Evolutionary conservation across 1,140 invertebrate genomes (phyloP), one percentile per base, ranked within the genome.

Genomic region (Euwallacea fornicatus): DNA sequence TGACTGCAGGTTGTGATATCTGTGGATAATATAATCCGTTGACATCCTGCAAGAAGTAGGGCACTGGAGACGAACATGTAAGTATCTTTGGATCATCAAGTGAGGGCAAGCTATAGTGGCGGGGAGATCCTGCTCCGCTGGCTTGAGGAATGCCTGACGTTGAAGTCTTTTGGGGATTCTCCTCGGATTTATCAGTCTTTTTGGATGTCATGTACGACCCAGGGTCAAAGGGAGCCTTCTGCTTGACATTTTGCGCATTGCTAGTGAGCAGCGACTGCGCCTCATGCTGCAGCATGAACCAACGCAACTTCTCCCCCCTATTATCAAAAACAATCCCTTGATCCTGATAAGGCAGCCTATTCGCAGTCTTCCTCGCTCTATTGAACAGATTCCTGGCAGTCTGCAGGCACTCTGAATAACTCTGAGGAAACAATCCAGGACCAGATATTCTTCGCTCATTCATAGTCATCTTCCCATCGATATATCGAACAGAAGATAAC

Each of bases 201-300:
- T 75, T 80, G 8, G 74, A 73, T 7, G 65, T 73, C 8, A 71
- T 68, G 55, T 77, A 76, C 21, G 67, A 69, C 2, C 74, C 71
- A 0, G 90, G 90, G 79, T 89, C 87, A 80, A 92, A 92, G 69
- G 90, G 90, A 62, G 91, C 88, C 66, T 87, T 86, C 73, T 91
- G 89, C 80, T 91, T 90, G 0, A 91, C 89, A 75, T 91, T 91
- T 55, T 87, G 86, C 11, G 89, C 91, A 74, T 89, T 86, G 13
- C 89, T 90, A 0, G 91, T 82, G 0, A 92, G 78, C 6, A 92
- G 82, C 75, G 90, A 88, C 78, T 92, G 91, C 2, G 90, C 91
- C 81, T 92, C 90, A 75, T 88, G 87, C 0, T 90, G 90, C 55
- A 96, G 81, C 85, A 96, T 89, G 80, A 95, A 96, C 94, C 94